Evolutionary conservation across 2,888 invertebrate species (phyloP).

Genomic region (Drosophila kanekoi): DNA sequence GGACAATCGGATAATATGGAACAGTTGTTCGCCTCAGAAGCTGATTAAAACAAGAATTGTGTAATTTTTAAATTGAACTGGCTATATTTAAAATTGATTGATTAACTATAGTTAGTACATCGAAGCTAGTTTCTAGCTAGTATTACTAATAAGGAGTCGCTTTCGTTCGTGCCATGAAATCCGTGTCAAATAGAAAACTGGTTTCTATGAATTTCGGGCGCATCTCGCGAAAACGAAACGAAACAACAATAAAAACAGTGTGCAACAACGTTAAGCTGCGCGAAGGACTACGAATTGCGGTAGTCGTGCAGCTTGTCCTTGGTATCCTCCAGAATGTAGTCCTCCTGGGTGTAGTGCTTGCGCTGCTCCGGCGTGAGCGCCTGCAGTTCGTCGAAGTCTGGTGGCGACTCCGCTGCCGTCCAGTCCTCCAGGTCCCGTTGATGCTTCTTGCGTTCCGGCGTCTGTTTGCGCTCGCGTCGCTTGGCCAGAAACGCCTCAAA

Average conservation of each 20-base stretch:
- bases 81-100: too few species aligned
- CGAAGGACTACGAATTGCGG: neutral
- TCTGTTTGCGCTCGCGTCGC: conserved; percentile 60
- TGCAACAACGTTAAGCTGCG: conserved; percentile 14
- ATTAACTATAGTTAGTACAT: too few species aligned
- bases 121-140: too few species aligned
- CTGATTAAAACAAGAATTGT: too few species aligned
- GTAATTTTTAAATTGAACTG: too few species aligned
- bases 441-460: conserved; percentile 70
- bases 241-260: neutral
- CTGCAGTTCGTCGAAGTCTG: conserved; percentile 32
- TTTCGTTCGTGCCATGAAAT: too few species aligned
- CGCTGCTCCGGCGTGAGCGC: conserved; percentile 35
- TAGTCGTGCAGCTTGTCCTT: conserved; percentile 16
- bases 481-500: conserved; percentile 71
- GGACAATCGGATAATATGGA: too few species aligned
- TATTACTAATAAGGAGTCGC: too few species aligned
- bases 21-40: too few species aligned
- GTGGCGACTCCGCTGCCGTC: neutral
- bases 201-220: too few species aligned
- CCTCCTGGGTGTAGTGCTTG: conserved; percentile 62
- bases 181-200: too few species aligned
- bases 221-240: too few species aligned
- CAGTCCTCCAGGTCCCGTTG: conserved; percentile 31
- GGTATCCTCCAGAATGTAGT: conserved; percentile 72